These are phyloP conservation scores for Odontesthes bonariensis DNA, from an alignment of 2,113 vertebrate genomes.

Conservation along the genomic window DNA sequence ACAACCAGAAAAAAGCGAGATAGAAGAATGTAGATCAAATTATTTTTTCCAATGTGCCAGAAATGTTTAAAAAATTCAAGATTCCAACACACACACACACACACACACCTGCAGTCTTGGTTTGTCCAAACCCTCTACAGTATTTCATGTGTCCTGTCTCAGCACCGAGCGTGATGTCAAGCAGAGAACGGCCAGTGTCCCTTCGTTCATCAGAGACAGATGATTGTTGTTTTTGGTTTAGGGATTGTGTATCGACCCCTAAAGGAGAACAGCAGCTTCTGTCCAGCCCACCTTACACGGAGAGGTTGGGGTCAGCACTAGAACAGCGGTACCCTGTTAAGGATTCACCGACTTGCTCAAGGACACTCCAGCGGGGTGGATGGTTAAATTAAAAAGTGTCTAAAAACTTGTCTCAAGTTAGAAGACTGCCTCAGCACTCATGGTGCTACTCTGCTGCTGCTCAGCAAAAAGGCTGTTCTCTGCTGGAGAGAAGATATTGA, in stretches of 20 bases:
- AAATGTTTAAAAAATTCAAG: neutral
- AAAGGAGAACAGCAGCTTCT: constrained; percentile 48
- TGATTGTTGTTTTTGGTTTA: constrained; percentile 47
- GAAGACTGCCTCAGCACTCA: constrained; percentile 18
- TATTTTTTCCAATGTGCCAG: neutral
- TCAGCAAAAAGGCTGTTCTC: constrained; percentile 11
- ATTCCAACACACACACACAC: constrained; percentile 17
- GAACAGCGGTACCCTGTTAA: constrained; percentile 39
- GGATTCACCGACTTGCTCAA: constrained; percentile 62
- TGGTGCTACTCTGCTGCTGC: constrained; percentile 5
- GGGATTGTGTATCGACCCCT: constrained; percentile 57
- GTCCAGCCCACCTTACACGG: constrained; percentile 14
- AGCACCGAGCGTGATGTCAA: neutral
- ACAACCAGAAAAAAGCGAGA: neutral
- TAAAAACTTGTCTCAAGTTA: constrained; percentile 2
- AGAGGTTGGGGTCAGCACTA: constrained; percentile 43
- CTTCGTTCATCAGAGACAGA: constrained; percentile 46
- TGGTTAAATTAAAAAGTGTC: constrained; percentile 1
- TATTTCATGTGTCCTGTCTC: constrained; percentile 5
- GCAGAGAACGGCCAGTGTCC: constrained; percentile 1
- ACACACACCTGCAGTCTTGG: no score
- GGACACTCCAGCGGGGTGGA: constrained; percentile 48
- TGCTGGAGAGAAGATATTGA: constrained; percentile 11
- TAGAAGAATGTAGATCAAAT: constrained; percentile 19
- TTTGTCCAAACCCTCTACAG: neutral